phyloP scores from a whole-genome alignment of 2,888 invertebrate genomes.

The Nephrocerus scutellatus region DNA sequence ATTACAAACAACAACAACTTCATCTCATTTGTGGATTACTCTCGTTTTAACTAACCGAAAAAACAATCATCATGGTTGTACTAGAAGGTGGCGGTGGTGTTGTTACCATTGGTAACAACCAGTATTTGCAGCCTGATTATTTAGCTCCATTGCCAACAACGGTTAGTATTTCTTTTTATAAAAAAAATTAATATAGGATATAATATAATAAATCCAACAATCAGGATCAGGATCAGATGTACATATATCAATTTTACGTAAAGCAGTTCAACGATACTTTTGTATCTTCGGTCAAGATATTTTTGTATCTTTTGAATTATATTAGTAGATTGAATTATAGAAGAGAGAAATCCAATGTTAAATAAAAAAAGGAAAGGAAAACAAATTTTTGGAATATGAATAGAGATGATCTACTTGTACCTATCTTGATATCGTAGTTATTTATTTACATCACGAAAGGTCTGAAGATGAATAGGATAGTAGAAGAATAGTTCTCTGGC shows the following conservation, averaged over 20 bases:
- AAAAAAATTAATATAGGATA: neutral
- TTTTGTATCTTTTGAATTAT: too few species aligned
- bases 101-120: conserved; percentile 82
- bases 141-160: conserved; percentile 88
- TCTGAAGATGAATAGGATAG: too few species aligned
- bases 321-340: too few species aligned
- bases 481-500: too few species aligned
- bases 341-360: too few species aligned
- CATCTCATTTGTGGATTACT: conserved; percentile 23
- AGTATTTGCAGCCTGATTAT: conserved; percentile 95
- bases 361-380: neutral
- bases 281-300: too few species aligned
- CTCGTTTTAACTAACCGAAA: neutral
- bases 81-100: conserved; percentile 85
- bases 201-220: neutral
- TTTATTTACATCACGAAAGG: too few species aligned
- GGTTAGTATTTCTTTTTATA: too few species aligned
- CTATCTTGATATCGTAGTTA: too few species aligned
- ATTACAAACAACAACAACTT: conserved; percentile 18
- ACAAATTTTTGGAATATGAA: neutral
- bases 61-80: conserved; percentile 63
- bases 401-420: neutral
- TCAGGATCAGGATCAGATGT: neutral
- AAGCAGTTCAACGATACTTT: too few species aligned
- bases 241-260: too few species aligned